A percentile compares a stretch with the other conserved stretches of the same genome.
These are phyloP conservation scores for Lucinisca nassula DNA, from an alignment of 2,888 invertebrate genomes.

Conservation along the genomic window DNA sequence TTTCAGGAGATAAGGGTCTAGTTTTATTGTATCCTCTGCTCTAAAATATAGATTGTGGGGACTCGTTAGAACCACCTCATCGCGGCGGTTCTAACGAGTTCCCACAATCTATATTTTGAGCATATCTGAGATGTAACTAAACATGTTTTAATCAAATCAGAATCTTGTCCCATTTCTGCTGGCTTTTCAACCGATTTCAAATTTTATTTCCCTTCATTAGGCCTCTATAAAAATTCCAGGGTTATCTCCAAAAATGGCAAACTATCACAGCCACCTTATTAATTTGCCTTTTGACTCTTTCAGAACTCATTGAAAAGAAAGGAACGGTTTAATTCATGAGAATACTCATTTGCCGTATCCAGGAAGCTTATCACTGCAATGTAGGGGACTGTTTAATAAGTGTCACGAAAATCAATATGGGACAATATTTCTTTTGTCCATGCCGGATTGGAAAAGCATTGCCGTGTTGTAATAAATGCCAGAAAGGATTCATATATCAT, in stretches of 20 bases:
- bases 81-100: too few relatives aligned
- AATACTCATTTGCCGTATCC: slow-evolving; percentile 59
- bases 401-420: slow-evolving; percentile 34
- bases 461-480: background rate
- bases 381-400: slow-evolving; percentile 68
- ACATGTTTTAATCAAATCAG: too few relatives aligned
- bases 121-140: too few relatives aligned
- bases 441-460: background rate
- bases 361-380: slow-evolving; percentile 65
- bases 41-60: too few relatives aligned
- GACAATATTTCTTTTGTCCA: background rate
- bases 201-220: too few relatives aligned
- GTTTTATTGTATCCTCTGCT: too few relatives aligned
- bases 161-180: too few relatives aligned
- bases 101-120: too few relatives aligned
- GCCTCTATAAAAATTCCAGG: background rate
- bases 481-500: too few relatives aligned
- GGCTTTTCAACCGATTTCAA: too few relatives aligned
- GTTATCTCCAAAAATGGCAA: slow-evolving; percentile 5
- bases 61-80: too few relatives aligned
- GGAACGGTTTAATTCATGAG: slow-evolving; percentile 23
- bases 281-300: slow-evolving; percentile 41
- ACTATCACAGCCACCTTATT: slow-evolving; percentile 8
- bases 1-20: too few relatives aligned
- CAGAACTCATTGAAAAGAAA: slow-evolving; percentile 8